Evolutionary conservation across 1,140 invertebrate genomes (phyloP), one percentile per base, ranked within the genome.

Genomic region (Hyposmocoma kahamanoa): DNA sequence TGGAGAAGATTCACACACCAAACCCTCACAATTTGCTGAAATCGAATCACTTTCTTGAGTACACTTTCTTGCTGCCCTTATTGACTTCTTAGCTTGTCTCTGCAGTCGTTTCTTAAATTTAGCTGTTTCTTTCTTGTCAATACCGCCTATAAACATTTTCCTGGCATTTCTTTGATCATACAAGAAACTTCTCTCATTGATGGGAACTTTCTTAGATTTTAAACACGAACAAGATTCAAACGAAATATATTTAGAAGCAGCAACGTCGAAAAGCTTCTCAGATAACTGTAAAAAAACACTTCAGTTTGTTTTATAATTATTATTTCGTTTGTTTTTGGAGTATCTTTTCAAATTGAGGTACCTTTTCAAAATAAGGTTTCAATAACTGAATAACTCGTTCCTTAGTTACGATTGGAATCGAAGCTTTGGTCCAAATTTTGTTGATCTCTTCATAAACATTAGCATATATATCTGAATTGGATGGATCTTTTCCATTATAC

Each of bases 241-340:
- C n/a, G n/a, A n/a, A 22, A 42, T 22, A 21, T 21, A 42, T 22
- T 42, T 42, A 22, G 18, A 42, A 21, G 39, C 39, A 22, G 20
- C 39, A 42, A 42, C 11, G 13, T 42, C 39, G n/a, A 42, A 42
- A 22, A 42, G 39, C 39, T 42, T 42, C 6, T 22, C 20, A 42
- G 21, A 2, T 11, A 18, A 21, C 22, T n/a, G 22, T n/a, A 6
- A 21, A 21, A 21, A 6, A n/a, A n/a, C n/a, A n/a, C n/a, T n/a
- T n/a, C n/a, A n/a, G n/a, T n/a, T n/a, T n/a, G n/a, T 42, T 42
- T 42, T 13, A 22, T 20, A 42, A 22, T 21, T n/a, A 21, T 22
- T 21, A 22, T 42, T 42, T 42, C 21, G 18, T 22, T 42, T 42
- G 1, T 9, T 42, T 42, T 22, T 42, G n/a, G 39, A 21, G 19